Evolutionary conservation across 2,113 vertebrate species (phyloP).

Genomic region (Taurulus bubalis): DNA sequence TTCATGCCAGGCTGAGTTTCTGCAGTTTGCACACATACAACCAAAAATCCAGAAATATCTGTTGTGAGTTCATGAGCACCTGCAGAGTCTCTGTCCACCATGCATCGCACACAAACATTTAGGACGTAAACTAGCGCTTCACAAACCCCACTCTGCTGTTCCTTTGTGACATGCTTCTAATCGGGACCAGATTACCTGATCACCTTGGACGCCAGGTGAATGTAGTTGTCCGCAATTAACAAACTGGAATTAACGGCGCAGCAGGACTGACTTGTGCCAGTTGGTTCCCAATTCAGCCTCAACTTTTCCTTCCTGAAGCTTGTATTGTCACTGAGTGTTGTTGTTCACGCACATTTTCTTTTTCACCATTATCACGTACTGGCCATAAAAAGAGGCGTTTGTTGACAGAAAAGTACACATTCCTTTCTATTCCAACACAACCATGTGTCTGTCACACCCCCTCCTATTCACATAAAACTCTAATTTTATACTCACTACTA

Average conservation of each 20-base stretch:
- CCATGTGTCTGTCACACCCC: constrained; percentile 53
- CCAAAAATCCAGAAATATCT: neutral
- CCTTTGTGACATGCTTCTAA: neutral
- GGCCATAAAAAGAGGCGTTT: constrained; percentile 37
- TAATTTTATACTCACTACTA: constrained; percentile 74
- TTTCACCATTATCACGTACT: constrained; percentile 22
- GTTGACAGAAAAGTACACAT: constrained; percentile 74
- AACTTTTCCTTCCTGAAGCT: constrained; percentile 3
- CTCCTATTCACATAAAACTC: constrained; percentile 71
- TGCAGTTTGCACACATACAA: neutral
- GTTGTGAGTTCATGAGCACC: neutral
- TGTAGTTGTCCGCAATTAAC: neutral
- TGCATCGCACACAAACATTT: neutral
- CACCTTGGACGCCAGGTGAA: neutral
- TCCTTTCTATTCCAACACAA: constrained; percentile 60
- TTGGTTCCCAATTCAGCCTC: neutral
- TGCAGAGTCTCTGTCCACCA: neutral
- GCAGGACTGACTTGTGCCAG: neutral
- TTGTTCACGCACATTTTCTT: constrained; percentile 20
- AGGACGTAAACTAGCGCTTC: neutral
- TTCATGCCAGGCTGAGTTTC: neutral
- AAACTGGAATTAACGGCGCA: neutral
- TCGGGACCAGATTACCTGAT: neutral
- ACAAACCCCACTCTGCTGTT: neutral
- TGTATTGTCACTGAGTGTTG: constrained; percentile 7